These are phyloP conservation scores for Gephyroberyx darwinii DNA, from an alignment of 2,797 vertebrate genomes.

Conservation along the genomic window DNA sequence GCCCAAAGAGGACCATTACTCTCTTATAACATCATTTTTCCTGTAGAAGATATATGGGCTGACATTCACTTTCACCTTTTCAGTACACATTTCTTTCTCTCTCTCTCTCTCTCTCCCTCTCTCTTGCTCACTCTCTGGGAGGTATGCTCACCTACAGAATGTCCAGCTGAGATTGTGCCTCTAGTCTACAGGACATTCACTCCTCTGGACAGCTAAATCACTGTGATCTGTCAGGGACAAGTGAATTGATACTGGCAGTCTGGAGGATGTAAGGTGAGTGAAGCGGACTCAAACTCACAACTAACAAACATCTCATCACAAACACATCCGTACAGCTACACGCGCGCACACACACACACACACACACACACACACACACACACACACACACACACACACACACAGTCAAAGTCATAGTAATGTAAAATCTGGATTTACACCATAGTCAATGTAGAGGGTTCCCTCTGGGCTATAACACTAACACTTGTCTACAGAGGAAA, in stretches of 20 bases:
- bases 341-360: neutral
- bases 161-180: conserved; percentile 8
- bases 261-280: no score
- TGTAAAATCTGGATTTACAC: conserved; percentile 15
- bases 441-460: neutral
- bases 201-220: conserved; percentile 1
- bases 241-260: neutral
- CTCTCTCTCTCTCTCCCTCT: neutral
- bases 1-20: conserved; percentile 8
- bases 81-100: neutral
- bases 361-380: no score
- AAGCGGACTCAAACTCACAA: neutral
- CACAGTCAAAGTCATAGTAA: neutral
- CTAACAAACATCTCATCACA: neutral
- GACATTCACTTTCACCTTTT: neutral
- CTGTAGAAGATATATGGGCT: neutral
- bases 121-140: conserved; percentile 2
- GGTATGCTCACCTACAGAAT: conserved; percentile 2
- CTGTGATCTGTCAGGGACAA: neutral
- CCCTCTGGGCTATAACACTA: neutral
- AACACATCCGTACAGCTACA: neutral
- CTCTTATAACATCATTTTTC: conserved; percentile 16
- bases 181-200: neutral
- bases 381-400: no score
- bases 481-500: neutral